Evolutionary conservation across 1,140 invertebrate genomes (phyloP).

Genomic region (Conus betulinus): DNA sequence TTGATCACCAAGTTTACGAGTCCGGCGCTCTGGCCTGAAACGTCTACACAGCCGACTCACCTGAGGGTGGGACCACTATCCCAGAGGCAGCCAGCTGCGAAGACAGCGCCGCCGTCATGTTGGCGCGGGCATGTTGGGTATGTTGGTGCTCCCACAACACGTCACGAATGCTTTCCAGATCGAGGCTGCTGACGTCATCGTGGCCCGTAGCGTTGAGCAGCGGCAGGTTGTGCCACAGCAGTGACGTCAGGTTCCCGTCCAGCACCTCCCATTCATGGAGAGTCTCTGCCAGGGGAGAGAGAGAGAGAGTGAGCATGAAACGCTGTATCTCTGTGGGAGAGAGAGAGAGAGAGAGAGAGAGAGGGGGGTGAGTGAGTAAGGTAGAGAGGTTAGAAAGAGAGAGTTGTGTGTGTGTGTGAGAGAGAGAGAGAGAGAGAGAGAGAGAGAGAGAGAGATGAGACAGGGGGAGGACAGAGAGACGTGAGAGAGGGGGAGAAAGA

Average conservation of each 20-base stretch:
- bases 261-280: slow-evolving; percentile 58
- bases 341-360: not conserved
- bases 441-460: not conserved
- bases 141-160: not conserved
- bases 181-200: slow-evolving; percentile 45
- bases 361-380: not conserved
- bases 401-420: too few relatives aligned
- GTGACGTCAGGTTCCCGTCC: slow-evolving; percentile 57
- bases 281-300: slow-evolving; percentile 58
- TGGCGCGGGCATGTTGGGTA: not conserved
- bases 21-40: too few relatives aligned
- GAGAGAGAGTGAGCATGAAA: not conserved
- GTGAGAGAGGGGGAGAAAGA: too few relatives aligned
- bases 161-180: slow-evolving; percentile 42
- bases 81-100: not conserved
- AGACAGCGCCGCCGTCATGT: not conserved
- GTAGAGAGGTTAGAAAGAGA: not conserved
- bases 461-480: too few relatives aligned
- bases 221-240: slow-evolving; percentile 54
- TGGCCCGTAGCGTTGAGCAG: slow-evolving; percentile 56
- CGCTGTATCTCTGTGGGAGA: not conserved
- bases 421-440: too few relatives aligned
- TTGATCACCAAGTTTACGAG: too few relatives aligned
- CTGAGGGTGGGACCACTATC: not conserved
- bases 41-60: not conserved